These are phyloP conservation scores for Setophaga coronata DNA, from an alignment of 2,113 vertebrate genomes.

Conservation along the genomic window DNA sequence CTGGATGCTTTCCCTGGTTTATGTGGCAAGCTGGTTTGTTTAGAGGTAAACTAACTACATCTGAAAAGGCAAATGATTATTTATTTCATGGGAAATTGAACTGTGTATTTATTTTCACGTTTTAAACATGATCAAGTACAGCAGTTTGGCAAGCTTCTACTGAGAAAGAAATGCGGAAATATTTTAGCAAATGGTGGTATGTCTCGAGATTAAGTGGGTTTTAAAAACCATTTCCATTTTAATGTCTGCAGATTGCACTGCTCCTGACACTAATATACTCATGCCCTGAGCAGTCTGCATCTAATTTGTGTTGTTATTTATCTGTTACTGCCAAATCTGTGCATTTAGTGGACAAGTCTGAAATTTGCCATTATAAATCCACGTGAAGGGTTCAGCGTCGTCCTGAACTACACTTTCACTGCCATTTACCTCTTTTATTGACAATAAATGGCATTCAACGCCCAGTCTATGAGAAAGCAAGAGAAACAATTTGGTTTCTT, in stretches of 20 bases:
- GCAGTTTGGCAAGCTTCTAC: slow-evolving; percentile 60
- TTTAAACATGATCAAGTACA: slow-evolving; percentile 51
- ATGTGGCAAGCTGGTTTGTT: slow-evolving; percentile 30
- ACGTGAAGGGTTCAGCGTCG: background rate
- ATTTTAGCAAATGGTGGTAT: slow-evolving; percentile 55
- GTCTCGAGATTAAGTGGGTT: slow-evolving; percentile 55
- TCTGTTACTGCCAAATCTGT: slow-evolving; percentile 16
- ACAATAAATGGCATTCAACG: background rate
- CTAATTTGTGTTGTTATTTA: slow-evolving; percentile 50
- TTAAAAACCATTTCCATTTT: slow-evolving; percentile 55
- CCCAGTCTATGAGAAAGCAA: background rate
- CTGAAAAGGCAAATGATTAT: slow-evolving; percentile 49
- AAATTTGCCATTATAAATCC: background rate
- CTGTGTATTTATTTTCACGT: slow-evolving; percentile 52
- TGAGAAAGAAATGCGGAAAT: slow-evolving; percentile 45
- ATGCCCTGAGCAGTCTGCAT: slow-evolving; percentile 20
- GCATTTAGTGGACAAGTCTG: background rate
- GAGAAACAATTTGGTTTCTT: background rate
- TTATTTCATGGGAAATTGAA: slow-evolving; percentile 65
- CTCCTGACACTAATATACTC: slow-evolving; percentile 32
- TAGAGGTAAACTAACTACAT: slow-evolving; percentile 32
- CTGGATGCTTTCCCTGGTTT: background rate
- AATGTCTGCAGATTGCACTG: slow-evolving; percentile 48
- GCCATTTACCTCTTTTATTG: background rate
- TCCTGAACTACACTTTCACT: background rate